These are phyloP conservation scores for Gadus macrocephalus DNA, from an alignment of 2,113 vertebrate genomes.

Conservation along the genomic window DNA sequence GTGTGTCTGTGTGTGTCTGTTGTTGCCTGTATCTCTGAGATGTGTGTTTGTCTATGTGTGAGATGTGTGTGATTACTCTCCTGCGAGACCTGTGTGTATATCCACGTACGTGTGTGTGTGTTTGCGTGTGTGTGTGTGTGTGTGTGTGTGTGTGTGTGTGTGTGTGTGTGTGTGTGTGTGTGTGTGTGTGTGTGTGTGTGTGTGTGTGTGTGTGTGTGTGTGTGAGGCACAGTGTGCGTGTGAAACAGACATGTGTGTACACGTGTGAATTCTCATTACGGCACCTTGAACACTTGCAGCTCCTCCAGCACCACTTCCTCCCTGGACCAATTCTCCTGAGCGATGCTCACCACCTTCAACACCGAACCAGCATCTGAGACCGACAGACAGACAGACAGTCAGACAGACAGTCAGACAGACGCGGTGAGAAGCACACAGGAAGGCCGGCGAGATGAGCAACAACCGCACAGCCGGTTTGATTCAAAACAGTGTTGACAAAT, in stretches of 20 bases:
- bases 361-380: slow-evolving; percentile 85
- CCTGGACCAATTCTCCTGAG: slow-evolving; percentile 86
- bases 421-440: slow-evolving; percentile 1
- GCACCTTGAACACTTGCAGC: slow-evolving; percentile 90
- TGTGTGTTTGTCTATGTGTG: slow-evolving; percentile 1
- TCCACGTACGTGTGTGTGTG: slow-evolving; percentile 1
- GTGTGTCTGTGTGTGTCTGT: no score
- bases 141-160: no score
- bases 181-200: no score
- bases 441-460: background rate
- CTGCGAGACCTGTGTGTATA: no score
- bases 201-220: background rate
- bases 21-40: no score
- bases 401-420: background rate
- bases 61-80: no score
- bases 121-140: no score
- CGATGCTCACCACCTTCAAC: slow-evolving; percentile 92
- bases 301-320: slow-evolving; percentile 94
- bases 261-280: slow-evolving; percentile 40
- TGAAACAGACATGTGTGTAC: background rate
- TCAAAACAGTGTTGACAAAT: background rate
- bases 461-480: background rate
- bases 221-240: background rate
- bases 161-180: no score
- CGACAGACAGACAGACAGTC: background rate